These are phyloP conservation scores for Rhynchophorus ferrugineus DNA, from an alignment of 1,140 invertebrate species.

Conservation along the genomic window DNA sequence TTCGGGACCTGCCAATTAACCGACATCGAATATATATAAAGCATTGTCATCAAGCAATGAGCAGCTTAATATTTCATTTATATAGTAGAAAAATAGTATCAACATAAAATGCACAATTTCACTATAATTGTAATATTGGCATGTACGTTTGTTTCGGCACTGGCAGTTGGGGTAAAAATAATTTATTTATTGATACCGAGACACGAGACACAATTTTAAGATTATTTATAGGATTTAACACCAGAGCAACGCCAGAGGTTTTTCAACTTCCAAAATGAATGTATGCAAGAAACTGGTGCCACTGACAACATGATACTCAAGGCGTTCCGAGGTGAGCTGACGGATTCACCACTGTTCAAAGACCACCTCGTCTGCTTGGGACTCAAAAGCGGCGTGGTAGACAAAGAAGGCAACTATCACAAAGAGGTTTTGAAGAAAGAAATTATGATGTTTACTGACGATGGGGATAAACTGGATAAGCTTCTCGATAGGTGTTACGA, in stretches of 20 bases:
- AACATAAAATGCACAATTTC: too few species aligned
- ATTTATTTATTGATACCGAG: too few species aligned
- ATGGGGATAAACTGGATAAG: background rate
- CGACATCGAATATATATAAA: too few species aligned
- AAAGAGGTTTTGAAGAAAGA: background rate
- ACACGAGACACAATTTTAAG: too few species aligned
- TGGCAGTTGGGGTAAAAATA: too few species aligned
- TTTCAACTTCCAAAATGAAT: conserved; percentile 36
- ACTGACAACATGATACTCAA: conserved; percentile 1
- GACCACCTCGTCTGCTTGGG: background rate
- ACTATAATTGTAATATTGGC: too few species aligned
- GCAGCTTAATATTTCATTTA: too few species aligned
- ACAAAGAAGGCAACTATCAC: conserved; percentile 1
- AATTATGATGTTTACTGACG: background rate
- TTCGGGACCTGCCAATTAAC: too few species aligned
- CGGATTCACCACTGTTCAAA: conserved; percentile 1
- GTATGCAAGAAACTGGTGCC: conserved; percentile 8
- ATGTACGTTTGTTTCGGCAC: too few species aligned
- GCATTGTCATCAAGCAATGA: too few species aligned
- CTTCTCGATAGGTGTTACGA: too few species aligned
- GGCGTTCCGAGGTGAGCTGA: conserved; percentile 3
- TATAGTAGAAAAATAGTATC: too few species aligned
- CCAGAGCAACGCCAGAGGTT: conserved; percentile 43
- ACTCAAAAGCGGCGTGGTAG: background rate
- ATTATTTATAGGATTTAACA: conserved; percentile 34